Evolutionary conservation across 1,140 invertebrate genomes (phyloP).

Genomic region (Temnothorax nylanderi): DNA sequence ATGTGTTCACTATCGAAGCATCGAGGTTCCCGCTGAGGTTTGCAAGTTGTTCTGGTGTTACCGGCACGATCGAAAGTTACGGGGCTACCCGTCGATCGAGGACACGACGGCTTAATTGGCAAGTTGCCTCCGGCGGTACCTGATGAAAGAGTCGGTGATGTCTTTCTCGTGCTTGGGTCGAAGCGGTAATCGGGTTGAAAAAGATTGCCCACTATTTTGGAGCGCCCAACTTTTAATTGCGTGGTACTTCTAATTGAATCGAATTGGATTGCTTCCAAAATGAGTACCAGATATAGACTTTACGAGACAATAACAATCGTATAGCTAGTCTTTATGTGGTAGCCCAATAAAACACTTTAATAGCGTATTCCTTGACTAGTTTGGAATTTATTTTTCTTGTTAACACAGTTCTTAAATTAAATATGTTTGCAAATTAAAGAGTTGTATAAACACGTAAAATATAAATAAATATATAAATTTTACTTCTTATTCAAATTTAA

Average conservation of each 20-base stretch:
- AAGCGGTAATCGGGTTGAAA: slow-evolving; percentile 46
- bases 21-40: not conserved
- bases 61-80: slow-evolving; percentile 52
- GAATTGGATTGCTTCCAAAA: slow-evolving; percentile 43
- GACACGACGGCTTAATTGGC: slow-evolving; percentile 67
- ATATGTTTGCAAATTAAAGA: not conserved
- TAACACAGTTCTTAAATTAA: not conserved
- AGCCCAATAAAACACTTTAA: slow-evolving; percentile 23
- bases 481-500: not conserved
- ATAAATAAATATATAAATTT: not conserved
- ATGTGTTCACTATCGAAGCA: slow-evolving; percentile 2
- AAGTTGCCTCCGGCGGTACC: slow-evolving; percentile 63
- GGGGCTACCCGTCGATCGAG: slow-evolving; percentile 36
- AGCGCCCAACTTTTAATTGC: slow-evolving; percentile 54
- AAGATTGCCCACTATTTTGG: slow-evolving; percentile 48
- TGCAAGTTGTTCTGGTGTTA: slow-evolving; percentile 45
- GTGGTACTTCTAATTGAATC: slow-evolving; percentile 49
- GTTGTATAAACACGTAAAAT: not conserved
- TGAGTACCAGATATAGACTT: slow-evolving; percentile 32
- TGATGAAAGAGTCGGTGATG: slow-evolving; percentile 66
- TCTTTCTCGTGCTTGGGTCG: slow-evolving; percentile 65
- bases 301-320: slow-evolving; percentile 16
- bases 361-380: not conserved
- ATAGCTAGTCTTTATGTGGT: not conserved
- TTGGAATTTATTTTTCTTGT: not conserved